These are phyloP conservation scores for Sinohyriopsis cumingii DNA, from an alignment of 2,888 invertebrate genomes.

Conservation along the genomic window DNA sequence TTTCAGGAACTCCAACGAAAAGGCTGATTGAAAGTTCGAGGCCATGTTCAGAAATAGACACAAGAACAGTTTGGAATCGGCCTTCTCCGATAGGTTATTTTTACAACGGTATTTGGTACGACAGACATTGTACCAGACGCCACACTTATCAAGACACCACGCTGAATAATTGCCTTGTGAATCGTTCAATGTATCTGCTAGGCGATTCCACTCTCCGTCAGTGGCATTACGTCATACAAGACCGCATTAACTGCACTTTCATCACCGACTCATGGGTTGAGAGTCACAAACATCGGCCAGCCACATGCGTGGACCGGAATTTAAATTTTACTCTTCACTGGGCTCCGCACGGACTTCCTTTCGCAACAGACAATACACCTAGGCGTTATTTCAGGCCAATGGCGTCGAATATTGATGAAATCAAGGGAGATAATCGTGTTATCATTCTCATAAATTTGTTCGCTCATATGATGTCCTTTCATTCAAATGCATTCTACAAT, in stretches of 20 bases:
- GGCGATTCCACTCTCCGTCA: conserved; percentile 32
- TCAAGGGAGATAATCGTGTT: conserved; percentile 16
- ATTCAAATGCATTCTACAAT: conserved; percentile 24
- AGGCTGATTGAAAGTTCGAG: background rate
- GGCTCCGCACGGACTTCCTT: conserved; percentile 29
- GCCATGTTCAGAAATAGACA: conserved; percentile 1
- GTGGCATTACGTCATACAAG: conserved; percentile 16
- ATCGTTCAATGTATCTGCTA: conserved; percentile 14
- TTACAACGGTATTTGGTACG: conserved; percentile 11
- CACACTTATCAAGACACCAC: background rate
- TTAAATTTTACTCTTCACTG: conserved; percentile 22
- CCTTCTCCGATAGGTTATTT: conserved; percentile 15
- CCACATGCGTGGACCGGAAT: conserved; percentile 14
- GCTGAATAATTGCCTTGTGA: conserved; percentile 9
- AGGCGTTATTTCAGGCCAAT: conserved; percentile 26
- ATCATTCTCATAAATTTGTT: conserved; percentile 9
- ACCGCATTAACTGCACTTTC: conserved; percentile 16
- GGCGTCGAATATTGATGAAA: conserved; percentile 12
- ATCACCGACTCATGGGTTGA: conserved; percentile 22
- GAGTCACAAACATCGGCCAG: conserved; percentile 27
- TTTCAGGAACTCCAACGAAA: too few relatives aligned
- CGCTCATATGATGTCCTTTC: conserved; percentile 25
- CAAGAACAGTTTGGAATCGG: conserved; percentile 5
- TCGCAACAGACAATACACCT: conserved; percentile 24
- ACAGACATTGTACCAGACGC: conserved; percentile 4